Evolutionary conservation across 1,140 invertebrate species (phyloP), one percentile per base, ranked within the genome.

Genomic region (Stenopsyche tienmushanensis): DNA sequence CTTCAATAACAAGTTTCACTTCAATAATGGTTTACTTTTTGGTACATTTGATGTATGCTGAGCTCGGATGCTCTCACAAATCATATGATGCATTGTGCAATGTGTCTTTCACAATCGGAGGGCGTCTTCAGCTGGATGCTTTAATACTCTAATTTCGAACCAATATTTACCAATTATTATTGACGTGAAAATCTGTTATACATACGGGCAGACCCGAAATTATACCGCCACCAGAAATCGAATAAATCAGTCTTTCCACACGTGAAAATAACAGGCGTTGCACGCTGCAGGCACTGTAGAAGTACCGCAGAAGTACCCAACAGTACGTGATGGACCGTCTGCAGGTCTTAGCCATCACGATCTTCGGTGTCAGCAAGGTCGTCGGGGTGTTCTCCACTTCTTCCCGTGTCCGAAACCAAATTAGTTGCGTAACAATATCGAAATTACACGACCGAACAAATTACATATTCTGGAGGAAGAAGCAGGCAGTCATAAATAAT

Each of bases 391-490:
- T 39, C 13, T 39, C 13, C 13, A 8, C 13, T 39, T 39, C 13
- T 13, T 5, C 7, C 5, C 13, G 29, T 17, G 44, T 41, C 55
- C 34, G 41, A 23, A 20, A 10, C 21, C 58, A 42, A 47, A 59
- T 59, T n/a, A 8, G 58, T 60, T 60, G 42, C 41, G 58, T 24
- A 60, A 60, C 58, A 23, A 24, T 57, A 29, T 24, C 7, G 24
- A 57, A 34, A 57, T 57, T 57, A 34, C 53, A 29, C 34, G 24
- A 24, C 17, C 5, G 15, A 21, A 52, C 49, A 52, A 52, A 52
- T 52, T 53, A 53, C 49, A 53, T 21, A 53, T 24, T 13, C 15
- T 26, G 20, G 42, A 13, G 13, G 44, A 45, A n/a, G 8, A 39
- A 10, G 5, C 52, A 25, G 8, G 52, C 52, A 2, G 9, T 3